Conservation (phyloP, 2,113 vertebrate genomes). For the Tragulus kanchil region DNA sequence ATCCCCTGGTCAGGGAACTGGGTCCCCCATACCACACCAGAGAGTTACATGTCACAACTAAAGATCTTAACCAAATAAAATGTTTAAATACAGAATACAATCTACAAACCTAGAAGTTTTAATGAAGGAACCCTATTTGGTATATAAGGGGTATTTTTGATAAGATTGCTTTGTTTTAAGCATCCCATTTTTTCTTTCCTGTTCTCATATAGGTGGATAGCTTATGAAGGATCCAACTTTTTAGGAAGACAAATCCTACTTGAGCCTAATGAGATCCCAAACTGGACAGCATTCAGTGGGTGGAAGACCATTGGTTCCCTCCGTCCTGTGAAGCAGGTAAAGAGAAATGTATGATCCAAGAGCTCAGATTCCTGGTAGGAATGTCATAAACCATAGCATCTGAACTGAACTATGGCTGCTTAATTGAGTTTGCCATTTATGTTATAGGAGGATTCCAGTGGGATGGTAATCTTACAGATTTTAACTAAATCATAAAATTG, state of each 20-base stretch:
- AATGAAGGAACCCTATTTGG: neutral
- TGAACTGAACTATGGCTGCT: neutral
- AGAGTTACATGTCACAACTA: neutral
- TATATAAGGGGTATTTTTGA: neutral
- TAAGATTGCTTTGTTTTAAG: neutral
- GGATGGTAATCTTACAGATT: neutral
- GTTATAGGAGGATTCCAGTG: neutral
- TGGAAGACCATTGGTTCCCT: conserved; percentile 93
- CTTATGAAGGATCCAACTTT: conserved; percentile 91
- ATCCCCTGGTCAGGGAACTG: neutral
- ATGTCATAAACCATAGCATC: neutral
- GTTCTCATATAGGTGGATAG: conserved; percentile 89
- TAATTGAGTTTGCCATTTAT: neutral
- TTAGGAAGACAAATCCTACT: conserved; percentile 92
- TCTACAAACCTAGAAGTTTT: neutral
- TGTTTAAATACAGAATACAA: neutral
- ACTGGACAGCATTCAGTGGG: conserved; percentile 90
- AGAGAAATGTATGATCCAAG: neutral
- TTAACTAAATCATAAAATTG: neutral
- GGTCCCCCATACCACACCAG: neutral
- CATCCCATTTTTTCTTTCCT: neutral
- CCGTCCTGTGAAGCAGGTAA: conserved; percentile 91
- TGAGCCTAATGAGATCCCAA: conserved; percentile 86
- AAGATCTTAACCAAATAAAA: neutral
- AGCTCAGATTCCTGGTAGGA: conserved; percentile 21